Conservation (phyloP, 2,797 vertebrate genomes). For the Myotis vivesi region DNA sequence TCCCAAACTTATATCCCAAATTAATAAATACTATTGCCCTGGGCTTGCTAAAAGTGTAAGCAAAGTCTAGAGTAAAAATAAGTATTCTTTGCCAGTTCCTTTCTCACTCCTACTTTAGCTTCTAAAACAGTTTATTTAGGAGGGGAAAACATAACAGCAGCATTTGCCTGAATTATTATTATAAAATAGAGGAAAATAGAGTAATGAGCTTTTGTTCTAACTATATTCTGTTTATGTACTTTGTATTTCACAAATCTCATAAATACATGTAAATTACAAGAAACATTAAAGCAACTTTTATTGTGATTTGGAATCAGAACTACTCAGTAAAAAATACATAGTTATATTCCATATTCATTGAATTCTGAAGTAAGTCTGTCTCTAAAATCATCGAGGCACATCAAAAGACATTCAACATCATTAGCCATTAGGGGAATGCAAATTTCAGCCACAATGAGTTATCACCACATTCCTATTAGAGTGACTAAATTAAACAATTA, state of each 20-base stretch:
- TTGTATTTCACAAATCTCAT: constrained; percentile 4
- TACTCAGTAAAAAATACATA: neutral
- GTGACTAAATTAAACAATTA: neutral
- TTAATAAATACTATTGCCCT: neutral
- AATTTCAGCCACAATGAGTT: neutral
- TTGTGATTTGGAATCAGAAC: constrained; percentile 38
- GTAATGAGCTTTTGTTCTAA: constrained; percentile 11
- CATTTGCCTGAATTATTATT: neutral
- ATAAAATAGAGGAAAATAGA: neutral
- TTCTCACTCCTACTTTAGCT: neutral
- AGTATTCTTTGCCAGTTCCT: neutral
- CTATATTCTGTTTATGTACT: neutral
- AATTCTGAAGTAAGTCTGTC: neutral
- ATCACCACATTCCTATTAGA: neutral
- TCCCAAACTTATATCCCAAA: neutral
- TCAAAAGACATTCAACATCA: neutral
- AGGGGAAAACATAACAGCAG: neutral
- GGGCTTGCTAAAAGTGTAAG: neutral
- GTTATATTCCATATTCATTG: neutral
- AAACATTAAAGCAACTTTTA: neutral
- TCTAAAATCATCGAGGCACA: neutral
- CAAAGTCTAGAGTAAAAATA: neutral
- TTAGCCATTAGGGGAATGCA: neutral
- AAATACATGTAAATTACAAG: neutral
- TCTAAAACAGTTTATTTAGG: neutral